phyloP scores from a whole-genome alignment of 2,888 invertebrate genomes.

The Tenthredo mesomela region DNA sequence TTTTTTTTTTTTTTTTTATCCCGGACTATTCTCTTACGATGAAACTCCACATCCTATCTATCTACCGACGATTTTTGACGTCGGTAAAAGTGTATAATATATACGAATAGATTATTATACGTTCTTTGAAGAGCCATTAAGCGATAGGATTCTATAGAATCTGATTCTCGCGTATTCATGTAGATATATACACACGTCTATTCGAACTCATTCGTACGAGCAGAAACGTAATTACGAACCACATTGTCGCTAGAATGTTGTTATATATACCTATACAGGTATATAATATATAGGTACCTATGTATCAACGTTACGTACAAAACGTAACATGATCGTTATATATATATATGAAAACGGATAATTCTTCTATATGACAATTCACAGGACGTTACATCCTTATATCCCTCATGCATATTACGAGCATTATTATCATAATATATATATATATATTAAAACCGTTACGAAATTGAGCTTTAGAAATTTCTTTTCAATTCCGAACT shows the following conservation, averaged over 20 bases:
- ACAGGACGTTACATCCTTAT: constrained; percentile 6
- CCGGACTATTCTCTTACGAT: neutral
- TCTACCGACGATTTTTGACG: neutral
- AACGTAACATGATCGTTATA: constrained; percentile 12
- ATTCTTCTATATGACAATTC: constrained; percentile 2
- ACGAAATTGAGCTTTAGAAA: neutral
- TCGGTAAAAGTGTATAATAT: neutral
- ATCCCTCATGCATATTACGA: neutral
- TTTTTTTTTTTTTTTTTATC: neutral
- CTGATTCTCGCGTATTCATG: constrained; percentile 32
- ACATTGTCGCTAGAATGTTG: constrained; percentile 5
- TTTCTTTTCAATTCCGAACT: neutral
- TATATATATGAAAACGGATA: neutral
- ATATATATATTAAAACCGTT: neutral
- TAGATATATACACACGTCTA: neutral
- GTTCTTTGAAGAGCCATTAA: constrained; percentile 35
- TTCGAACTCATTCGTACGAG: constrained; percentile 31
- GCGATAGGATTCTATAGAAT: constrained; percentile 42
- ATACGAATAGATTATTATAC: constrained; percentile 29
- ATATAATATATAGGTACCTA: neutral
- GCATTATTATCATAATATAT: neutral
- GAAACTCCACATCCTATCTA: neutral
- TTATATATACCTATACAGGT: neutral
- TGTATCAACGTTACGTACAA: constrained; percentile 1
- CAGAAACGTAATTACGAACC: constrained; percentile 34